Base-by-base conservation (phyloP, 2,888 invertebrate genomes). In the Eulithis prunata region DNA sequence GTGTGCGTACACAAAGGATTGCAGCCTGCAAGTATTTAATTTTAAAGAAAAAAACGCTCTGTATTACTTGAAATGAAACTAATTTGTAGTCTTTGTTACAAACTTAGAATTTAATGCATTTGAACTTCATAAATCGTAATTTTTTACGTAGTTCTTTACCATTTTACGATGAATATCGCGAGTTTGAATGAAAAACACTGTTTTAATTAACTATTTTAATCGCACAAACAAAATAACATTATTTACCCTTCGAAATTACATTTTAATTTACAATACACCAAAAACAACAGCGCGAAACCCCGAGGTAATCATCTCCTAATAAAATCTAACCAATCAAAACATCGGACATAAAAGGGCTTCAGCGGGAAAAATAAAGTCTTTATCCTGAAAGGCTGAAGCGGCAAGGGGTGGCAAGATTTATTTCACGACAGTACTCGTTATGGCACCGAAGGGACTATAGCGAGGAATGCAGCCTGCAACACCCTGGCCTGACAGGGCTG, bases 331-430 rank as follows among this genome's bases (percentile, higher is more conserved):
- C 69, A 70, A 72, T 70, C 72, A 72, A 70, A 72, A 79, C 64
- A 68, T 68, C 57, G 64, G 55, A 64, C 64, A 68, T 85, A 84
- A 86, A 87, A 83, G 86, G 84, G 84, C 82, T 84, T 83, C 84
- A 86, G 84, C 83, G 83, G 79, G 87, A 86, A 89, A 90, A 89
- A 90, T 90, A 90, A 90, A 90, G 89, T 86, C 86, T 91, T 90
- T 88, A 89, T 89, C 87, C 88, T 73, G 75, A 89, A 89, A 88
- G 86, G 85, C 86, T 87, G 87, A 81, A 83, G 80, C 78, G 82
- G 80, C 83, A 74, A 68, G 83, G 92, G 91, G 92, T 85, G 88
- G 86, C 72, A 85, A 91, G 92, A 92, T 92, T 92, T 92, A 92
- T 92, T 85, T 89, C 89, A 87, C 82, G 89, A 90, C 89, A 87